These are phyloP conservation scores for Cynopterus sphinx DNA, from an alignment of 2,797 vertebrate species.

Conservation along the genomic window DNA sequence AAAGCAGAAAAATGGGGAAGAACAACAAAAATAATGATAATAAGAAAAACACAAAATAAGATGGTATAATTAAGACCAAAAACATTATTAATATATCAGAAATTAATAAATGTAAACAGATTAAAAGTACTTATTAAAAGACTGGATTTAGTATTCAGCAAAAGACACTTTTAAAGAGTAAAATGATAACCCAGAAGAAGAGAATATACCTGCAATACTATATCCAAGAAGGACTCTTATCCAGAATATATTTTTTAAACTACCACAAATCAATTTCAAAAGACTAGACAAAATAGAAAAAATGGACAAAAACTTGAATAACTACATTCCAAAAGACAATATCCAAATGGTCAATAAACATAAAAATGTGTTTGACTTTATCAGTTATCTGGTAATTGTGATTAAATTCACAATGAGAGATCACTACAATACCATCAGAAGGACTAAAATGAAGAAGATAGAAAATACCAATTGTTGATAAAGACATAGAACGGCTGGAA, in stretches of 20 bases:
- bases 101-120: background rate
- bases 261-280: background rate
- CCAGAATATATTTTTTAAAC: background rate
- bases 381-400: background rate
- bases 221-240: background rate
- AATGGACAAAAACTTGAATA: background rate
- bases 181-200: background rate
- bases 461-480: background rate
- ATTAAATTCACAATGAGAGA: background rate
- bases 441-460: background rate
- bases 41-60: background rate
- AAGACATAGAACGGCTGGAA: background rate
- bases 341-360: background rate
- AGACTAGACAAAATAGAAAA: background rate
- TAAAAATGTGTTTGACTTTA: background rate
- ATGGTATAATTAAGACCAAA: background rate
- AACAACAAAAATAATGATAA: background rate
- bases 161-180: background rate
- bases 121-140: background rate
- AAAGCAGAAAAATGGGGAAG: background rate
- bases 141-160: background rate
- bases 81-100: background rate
- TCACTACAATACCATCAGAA: background rate
- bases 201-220: background rate
- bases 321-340: background rate